Evolutionary conservation across 2,888 invertebrate genomes (phyloP).

Genomic region (Megaustenia siamemsis): DNA sequence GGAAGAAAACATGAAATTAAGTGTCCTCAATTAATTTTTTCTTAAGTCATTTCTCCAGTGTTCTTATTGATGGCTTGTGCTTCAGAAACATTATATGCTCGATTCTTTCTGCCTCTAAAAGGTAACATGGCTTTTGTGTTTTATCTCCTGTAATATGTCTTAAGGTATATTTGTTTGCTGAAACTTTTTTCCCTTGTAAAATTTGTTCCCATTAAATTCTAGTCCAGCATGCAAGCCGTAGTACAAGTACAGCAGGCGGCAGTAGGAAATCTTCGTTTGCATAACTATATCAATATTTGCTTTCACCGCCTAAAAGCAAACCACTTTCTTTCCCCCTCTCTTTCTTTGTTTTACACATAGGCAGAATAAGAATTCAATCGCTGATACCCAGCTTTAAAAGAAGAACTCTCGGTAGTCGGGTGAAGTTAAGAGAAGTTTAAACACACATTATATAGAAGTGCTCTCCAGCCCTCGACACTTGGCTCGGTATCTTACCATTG

Average conservation of each 20-base stretch:
- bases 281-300: constrained; percentile 19
- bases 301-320: not conserved
- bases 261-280: constrained; percentile 7
- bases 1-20: too few species aligned
- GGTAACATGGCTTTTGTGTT: too few species aligned
- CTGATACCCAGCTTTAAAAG: constrained; percentile 8
- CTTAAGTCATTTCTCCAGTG: too few species aligned
- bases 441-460: not conserved
- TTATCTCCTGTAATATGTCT: too few species aligned
- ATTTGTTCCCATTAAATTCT: too few species aligned
- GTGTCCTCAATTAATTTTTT: too few species aligned
- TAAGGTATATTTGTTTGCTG: too few species aligned
- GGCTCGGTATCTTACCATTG: not conserved
- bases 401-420: not conserved
- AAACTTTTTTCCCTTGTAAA: too few species aligned
- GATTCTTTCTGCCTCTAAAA: too few species aligned
- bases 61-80: too few species aligned
- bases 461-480: not conserved
- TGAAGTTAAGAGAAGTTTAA: constrained; percentile 38
- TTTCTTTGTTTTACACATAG: not conserved
- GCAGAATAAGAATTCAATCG: constrained; percentile 17
- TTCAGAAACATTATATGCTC: too few species aligned
- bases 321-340: not conserved
- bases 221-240: too few species aligned
- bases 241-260: not conserved